phyloP scores from a whole-genome alignment of 2,888 invertebrate species.

The Stegana nigrithorax region DNA sequence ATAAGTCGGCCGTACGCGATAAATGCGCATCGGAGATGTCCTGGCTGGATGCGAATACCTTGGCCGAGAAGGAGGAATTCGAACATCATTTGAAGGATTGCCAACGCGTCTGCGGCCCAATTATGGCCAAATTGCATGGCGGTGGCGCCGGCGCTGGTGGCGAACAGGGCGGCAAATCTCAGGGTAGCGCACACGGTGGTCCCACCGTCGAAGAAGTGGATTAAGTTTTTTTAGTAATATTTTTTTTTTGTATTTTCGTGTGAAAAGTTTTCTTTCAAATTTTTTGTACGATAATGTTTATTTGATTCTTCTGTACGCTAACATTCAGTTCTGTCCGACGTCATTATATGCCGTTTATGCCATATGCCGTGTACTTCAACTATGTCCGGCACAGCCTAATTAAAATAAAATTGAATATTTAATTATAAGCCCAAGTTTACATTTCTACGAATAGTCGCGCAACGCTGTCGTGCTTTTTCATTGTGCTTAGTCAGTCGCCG shows the following conservation, averaged over 20 bases:
- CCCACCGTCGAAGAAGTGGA: conserved; percentile 82
- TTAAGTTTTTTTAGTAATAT: conserved; percentile 58
- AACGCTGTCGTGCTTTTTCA: no score
- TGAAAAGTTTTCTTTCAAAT: no score
- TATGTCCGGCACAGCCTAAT: background rate
- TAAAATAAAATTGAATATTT: conserved; percentile 10
- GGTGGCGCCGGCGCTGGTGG: conserved; percentile 73
- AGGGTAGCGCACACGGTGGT: conserved; percentile 65
- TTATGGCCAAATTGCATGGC: conserved; percentile 86
- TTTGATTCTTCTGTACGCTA: background rate
- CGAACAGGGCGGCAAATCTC: conserved; percentile 60
- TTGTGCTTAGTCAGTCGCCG: no score
- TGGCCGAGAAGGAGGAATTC: conserved; percentile 83
- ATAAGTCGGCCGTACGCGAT: conserved; percentile 76
- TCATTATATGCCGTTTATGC: background rate
- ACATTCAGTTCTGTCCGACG: background rate
- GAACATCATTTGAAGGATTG: conserved; percentile 82
- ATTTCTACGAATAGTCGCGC: no score
- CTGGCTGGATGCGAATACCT: conserved; percentile 84
- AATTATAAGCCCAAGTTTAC: no score
- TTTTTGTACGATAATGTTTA: no score
- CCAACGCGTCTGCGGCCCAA: conserved; percentile 80
- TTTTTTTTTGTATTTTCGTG: background rate
- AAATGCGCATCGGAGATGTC: conserved; percentile 78
- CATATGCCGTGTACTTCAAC: background rate